These are phyloP conservation scores for Ditylenchus dipsaci DNA, from an alignment of 1,140 invertebrate genomes.

Conservation along the genomic window DNA sequence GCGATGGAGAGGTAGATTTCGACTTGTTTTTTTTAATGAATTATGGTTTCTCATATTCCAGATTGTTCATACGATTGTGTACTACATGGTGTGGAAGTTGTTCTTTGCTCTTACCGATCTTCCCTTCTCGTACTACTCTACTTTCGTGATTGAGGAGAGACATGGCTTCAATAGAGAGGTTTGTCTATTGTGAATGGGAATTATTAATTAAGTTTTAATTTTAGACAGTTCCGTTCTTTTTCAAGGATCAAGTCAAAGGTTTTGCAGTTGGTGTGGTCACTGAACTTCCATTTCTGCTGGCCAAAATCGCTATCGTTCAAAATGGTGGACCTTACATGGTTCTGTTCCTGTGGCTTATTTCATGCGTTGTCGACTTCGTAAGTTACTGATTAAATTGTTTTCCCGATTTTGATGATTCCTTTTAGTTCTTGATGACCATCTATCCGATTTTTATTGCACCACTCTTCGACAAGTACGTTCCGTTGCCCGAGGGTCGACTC, in stretches of 20 bases:
- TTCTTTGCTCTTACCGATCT: constrained; percentile 31
- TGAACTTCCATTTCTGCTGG: constrained; percentile 73
- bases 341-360: constrained; percentile 86
- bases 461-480: constrained; percentile 95
- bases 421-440: constrained; percentile 75
- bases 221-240: constrained; percentile 81
- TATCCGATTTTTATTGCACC: constrained; percentile 96
- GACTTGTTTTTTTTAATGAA: not conserved
- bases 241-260: constrained; percentile 85
- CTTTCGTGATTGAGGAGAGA: constrained; percentile 89
- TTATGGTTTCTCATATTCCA: constrained; percentile 23
- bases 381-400: constrained; percentile 20
- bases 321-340: constrained; percentile 79
- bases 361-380: constrained; percentile 67
- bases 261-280: constrained; percentile 75
- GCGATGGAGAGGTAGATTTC: constrained; percentile 33
- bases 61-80: constrained; percentile 46
- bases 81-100: constrained; percentile 26
- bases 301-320: constrained; percentile 81
- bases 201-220: constrained; percentile 34
- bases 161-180: constrained; percentile 96
- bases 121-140: constrained; percentile 75
- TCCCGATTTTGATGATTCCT: not conserved
- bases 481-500: constrained; percentile 82
- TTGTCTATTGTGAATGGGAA: not conserved